phyloP scores from a whole-genome alignment of 1,140 invertebrate species.

The Aphaenogaster ashmeadi region DNA sequence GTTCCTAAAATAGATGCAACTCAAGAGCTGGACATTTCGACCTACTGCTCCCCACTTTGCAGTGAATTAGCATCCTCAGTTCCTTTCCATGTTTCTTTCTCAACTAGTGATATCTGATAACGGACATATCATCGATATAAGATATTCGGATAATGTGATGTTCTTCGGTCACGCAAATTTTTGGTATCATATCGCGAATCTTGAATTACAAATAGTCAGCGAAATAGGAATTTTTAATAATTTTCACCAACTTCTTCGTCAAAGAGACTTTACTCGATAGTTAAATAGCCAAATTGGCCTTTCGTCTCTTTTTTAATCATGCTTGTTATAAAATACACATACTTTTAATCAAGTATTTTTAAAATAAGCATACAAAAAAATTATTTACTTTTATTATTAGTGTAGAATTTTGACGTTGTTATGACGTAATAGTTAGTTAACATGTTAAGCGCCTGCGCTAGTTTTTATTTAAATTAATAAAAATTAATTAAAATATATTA shows the following conservation, averaged over 20 bases:
- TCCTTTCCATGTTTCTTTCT: constrained; percentile 51
- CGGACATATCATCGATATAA: background rate
- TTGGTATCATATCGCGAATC: background rate
- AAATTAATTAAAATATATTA: too few species aligned
- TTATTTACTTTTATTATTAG: background rate
- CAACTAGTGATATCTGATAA: constrained; percentile 52
- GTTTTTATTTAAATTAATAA: background rate
- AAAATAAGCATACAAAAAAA: background rate
- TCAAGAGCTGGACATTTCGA: constrained; percentile 85
- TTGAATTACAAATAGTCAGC: too few species aligned
- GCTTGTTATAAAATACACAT: constrained; percentile 6
- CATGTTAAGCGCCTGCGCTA: background rate
- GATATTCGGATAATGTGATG: background rate
- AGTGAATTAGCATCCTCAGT: constrained; percentile 54
- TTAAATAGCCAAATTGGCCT: constrained; percentile 3
- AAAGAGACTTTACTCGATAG: background rate
- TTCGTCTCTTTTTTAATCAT: background rate
- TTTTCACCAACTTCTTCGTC: background rate
- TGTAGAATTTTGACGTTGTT: background rate
- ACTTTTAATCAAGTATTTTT: background rate
- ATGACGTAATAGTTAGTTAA: constrained; percentile 9
- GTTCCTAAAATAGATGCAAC: constrained; percentile 84
- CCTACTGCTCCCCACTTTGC: constrained; percentile 79
- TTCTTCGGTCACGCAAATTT: background rate
- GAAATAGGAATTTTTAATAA: background rate